Conservation (phyloP, 2,888 invertebrate genomes). For the Acanthosepion lycidas region DNA sequence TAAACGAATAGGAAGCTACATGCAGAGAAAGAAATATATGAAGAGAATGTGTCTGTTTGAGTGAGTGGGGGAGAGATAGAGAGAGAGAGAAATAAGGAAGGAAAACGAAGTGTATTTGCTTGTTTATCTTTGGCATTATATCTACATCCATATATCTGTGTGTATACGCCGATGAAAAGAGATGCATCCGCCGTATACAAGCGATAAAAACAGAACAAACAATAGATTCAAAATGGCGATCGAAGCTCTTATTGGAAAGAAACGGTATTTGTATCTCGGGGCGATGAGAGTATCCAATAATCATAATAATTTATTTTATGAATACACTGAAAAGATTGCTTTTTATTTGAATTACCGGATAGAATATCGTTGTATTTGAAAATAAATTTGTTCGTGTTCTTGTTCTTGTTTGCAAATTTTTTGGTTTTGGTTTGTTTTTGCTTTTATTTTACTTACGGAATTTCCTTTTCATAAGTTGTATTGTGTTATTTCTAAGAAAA, state of each 20-base stretch:
- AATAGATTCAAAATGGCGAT: not conserved
- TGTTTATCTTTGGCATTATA: not conserved
- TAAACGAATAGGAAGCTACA: not conserved
- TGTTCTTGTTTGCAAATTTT: not conserved
- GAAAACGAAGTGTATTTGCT: no score
- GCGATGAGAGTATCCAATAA: not conserved
- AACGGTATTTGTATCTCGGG: not conserved
- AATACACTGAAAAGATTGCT: not conserved
- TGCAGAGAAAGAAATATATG: not conserved
- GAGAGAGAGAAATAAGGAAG: no score
- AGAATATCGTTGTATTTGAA: not conserved
- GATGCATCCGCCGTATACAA: not conserved
- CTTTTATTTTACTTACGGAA: not conserved
- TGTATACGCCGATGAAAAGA: not conserved
- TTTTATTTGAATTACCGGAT: constrained; percentile 5
- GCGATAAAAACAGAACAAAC: not conserved
- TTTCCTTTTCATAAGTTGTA: not conserved
- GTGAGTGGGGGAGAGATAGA: no score
- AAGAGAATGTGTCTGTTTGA: no score
- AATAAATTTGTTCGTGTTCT: not conserved
- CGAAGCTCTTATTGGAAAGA: not conserved
- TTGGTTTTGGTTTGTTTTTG: not conserved
- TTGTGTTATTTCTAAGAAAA: not conserved
- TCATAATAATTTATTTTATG: constrained; percentile 33
- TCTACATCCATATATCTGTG: not conserved